Evolutionary conservation across 2,797 vertebrate species (phyloP), one percentile per base, ranked within the genome.

Genomic region (Salmo trutta): DNA sequence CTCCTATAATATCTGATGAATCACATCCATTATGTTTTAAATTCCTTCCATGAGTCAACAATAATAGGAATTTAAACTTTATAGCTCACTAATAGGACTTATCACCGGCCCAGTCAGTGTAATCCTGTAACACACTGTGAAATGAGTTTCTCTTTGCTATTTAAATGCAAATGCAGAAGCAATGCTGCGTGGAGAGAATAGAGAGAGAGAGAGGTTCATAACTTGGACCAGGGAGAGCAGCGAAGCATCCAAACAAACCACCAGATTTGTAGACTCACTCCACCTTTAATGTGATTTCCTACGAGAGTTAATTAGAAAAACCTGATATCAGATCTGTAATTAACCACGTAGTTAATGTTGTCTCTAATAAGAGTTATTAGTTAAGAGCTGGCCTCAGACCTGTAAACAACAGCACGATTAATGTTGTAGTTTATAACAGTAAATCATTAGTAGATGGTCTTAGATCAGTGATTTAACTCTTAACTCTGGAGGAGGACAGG

Each of bases 121-220:
- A 82, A 81, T 83, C 77, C 80, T 77, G 79, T 86, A 82, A 79
- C 75, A 69, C 68, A 68, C 67, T 71, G 67, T 75, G 64, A 79
- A 80, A 82, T 77, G 72, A 76, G 77, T 77, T 71, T 85, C 82
- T 87, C 78, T 76, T 41, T 65, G 24, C 76, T 77, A 86, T 88
- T 83, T 84, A 88, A 84, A 86, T 85, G 82, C 77, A 82, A 84
- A 88, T 86, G 51, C 51, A 54, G 51, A 72, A 24, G 51, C 71
- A 54, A 51, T 33, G 66, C 66, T 31, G 69, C 5, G 21, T 52
- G 27, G 51, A 24, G 10, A 10, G 8, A 62, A 47, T 47, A 41
- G 41, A 47, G 41, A 47, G 36, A 47, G 36, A 41, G 41, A 3
- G 27, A 16, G 71, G 51, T 53, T 72, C 16, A 54, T 72, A 72